phyloP scores from a whole-genome alignment of 23 tunicate genomes.

The Ciona savignyi region DNA sequence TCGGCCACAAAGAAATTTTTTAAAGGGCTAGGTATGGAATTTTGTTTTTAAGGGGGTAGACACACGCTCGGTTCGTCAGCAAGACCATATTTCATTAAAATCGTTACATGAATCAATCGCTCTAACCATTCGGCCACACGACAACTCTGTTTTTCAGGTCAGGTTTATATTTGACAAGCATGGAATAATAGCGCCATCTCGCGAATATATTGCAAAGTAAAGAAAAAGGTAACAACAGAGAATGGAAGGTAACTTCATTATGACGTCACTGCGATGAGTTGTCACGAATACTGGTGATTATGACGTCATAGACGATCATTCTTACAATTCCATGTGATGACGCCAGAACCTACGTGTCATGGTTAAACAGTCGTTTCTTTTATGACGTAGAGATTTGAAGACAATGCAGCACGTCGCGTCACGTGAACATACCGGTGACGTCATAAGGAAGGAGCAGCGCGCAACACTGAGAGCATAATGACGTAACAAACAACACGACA shows the following conservation, averaged over 20 bases:
- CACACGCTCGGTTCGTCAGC: no score
- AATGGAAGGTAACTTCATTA: neutral
- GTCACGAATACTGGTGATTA: neutral
- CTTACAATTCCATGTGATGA: neutral
- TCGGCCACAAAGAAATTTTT: no score
- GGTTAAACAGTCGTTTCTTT: neutral
- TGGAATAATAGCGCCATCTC: neutral
- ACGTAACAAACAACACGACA: neutral
- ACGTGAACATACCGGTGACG: neutral
- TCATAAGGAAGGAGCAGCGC: neutral
- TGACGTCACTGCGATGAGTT: neutral
- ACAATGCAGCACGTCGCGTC: conserved; percentile 1
- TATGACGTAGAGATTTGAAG: neutral
- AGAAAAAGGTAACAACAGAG: neutral
- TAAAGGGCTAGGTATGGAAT: no score
- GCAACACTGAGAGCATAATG: neutral
- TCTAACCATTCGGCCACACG: no score
- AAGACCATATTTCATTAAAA: no score
- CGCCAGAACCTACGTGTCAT: neutral
- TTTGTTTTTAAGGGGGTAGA: no score
- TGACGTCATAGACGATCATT: neutral
- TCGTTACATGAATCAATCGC: no score
- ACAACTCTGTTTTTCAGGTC: no score
- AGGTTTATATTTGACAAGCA: no score
- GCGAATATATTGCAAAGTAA: neutral